Evolutionary conservation across 2,797 vertebrate genomes (phyloP), one percentile per base, ranked within the genome.

Genomic region (Holocentrus rufus): DNA sequence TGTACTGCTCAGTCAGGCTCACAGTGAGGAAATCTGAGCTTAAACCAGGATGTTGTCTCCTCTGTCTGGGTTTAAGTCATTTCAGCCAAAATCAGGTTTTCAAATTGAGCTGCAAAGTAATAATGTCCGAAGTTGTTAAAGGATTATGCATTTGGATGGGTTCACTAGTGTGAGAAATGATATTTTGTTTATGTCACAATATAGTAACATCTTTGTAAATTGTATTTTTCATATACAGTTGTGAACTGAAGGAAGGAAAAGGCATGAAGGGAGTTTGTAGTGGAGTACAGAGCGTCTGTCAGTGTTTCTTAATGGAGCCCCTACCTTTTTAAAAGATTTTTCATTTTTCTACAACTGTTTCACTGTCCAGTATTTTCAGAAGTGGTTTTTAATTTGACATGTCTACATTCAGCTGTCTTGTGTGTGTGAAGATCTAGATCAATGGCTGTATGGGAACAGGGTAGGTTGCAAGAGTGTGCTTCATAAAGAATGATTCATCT

Each of bases 341-440:
- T 65, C 56, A 23, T 73, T 85, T 69, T 76, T 76, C 44, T 76
- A 65, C 83, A 89, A 80, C 49, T 22, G 67, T 86, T 86, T 91
- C 78, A 85, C 76, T 88, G 85, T 92, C 82, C 61, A 84, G 85
- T 88, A 85, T 91, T 92, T 89, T 87, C 79, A 86, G 72, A 80
- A 61, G 58, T 84, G 83, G 76, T 89, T 90, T 89, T 79, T 83
- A 74, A 87, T 82, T 27, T 67, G 85, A 87, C 80, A 80, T 85
- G 72, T 88, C 55, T 75, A 81, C 82, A 80, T 85, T 89, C 83
- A 80, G 82, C 79, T 86, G 87, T 92, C 77, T 87, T 79, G 87
- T 89, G 53, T 88, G 76, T 76, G 71, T 84, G 76, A 84, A 77
- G 74, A 85, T 56, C 49, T 89, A 83, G 79, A 83, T 83, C 58